Evolutionary conservation across 2,888 invertebrate species (phyloP).

Genomic region (Prionchulus punctatus): DNA sequence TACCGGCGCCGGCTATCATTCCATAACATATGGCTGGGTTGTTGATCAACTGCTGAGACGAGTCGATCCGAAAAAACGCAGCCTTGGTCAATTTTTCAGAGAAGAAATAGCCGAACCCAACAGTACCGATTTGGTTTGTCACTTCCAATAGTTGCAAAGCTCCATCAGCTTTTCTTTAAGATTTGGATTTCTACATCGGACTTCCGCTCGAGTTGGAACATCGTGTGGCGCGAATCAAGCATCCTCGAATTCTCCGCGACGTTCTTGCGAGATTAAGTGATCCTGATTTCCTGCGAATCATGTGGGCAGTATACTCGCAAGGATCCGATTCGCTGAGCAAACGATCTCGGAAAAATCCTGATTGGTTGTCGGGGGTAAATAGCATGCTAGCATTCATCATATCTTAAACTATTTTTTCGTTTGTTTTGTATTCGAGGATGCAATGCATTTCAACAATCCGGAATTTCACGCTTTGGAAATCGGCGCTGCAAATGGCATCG

Average conservation of each 20-base stretch:
- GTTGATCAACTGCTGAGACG: conserved; percentile 34
- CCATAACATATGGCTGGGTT: conserved; percentile 35
- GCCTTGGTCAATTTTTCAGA: conserved; percentile 30
- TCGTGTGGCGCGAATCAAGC: conserved; percentile 25
- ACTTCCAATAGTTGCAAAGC: no score
- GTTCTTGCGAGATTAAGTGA: neutral
- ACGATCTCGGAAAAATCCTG: neutral
- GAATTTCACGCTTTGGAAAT: neutral
- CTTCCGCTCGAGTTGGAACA: conserved; percentile 23
- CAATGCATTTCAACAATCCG: conserved; percentile 1
- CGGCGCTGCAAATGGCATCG: neutral
- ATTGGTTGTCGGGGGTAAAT: conserved; percentile 1
- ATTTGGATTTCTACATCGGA: conserved; percentile 32
- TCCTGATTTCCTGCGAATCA: neutral
- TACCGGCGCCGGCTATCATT: conserved; percentile 35
- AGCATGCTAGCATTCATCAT: no score
- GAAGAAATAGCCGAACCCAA: conserved; percentile 16
- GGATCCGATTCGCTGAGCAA: neutral
- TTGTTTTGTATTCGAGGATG: no score
- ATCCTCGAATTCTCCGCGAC: conserved; percentile 14
- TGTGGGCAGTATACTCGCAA: neutral
- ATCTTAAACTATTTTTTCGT: no score
- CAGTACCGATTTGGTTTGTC: no score
- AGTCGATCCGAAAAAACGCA: conserved; percentile 32
- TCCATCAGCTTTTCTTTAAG: conserved; percentile 20